phyloP scores from a whole-genome alignment of 1,140 invertebrate genomes.

The Adelges cooleyi region DNA sequence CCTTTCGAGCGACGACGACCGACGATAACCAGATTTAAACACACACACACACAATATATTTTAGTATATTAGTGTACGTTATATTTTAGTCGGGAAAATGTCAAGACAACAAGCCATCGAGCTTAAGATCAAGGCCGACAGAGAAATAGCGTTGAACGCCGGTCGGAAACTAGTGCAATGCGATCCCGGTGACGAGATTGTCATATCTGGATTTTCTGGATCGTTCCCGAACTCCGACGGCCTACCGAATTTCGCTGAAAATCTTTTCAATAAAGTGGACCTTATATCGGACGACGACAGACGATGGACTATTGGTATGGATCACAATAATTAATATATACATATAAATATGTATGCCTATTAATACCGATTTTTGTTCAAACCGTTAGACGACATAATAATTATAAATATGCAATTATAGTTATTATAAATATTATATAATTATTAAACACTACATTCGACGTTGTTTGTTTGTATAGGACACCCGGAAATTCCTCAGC shows the following conservation, averaged over 20 bases:
- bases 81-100: not conserved
- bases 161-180: slow-evolving; percentile 33
- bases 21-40: too few species aligned
- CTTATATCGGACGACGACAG: slow-evolving; percentile 64
- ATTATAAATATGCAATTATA: too few species aligned
- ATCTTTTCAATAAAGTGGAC: slow-evolving; percentile 71
- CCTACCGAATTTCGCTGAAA: slow-evolving; percentile 62
- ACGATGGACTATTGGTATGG: slow-evolving; percentile 56
- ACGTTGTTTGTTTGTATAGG: slow-evolving; percentile 36
- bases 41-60: too few species aligned
- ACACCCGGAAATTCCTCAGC: slow-evolving; percentile 55
- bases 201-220: slow-evolving; percentile 70
- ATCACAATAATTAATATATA: not conserved
- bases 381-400: too few species aligned
- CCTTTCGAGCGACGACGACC: too few species aligned
- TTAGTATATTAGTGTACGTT: too few species aligned
- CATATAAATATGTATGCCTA: not conserved
- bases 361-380: too few species aligned
- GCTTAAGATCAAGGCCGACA: slow-evolving; percentile 18
- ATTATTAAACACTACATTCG: too few species aligned
- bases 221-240: slow-evolving; percentile 76
- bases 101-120: slow-evolving; percentile 24
- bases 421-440: too few species aligned
- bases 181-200: slow-evolving; percentile 59
- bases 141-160: slow-evolving; percentile 31